A percentile compares a stretch with the other conserved stretches of the same genome.
phyloP scores from a whole-genome alignment of 2,888 invertebrate species.

The Noctua janthina region DNA sequence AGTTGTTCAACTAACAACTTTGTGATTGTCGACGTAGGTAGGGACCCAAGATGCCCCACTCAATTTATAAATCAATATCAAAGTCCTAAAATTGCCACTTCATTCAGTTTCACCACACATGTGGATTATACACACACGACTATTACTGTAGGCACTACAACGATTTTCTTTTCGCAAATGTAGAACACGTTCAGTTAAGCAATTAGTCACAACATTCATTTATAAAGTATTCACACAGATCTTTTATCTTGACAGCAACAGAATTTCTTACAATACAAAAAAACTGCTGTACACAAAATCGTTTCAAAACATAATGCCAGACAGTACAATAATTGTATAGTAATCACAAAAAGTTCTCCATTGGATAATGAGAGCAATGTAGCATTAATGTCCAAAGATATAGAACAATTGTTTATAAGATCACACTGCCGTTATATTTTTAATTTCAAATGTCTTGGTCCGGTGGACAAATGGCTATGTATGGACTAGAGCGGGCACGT shows the following conservation, averaged over 20 bases:
- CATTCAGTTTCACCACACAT: not conserved
- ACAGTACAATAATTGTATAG: slow-evolving; percentile 46
- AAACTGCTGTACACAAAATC: slow-evolving; percentile 18
- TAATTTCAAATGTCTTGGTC: slow-evolving; percentile 84
- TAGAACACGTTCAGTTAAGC: not conserved
- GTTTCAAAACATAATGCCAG: slow-evolving; percentile 21
- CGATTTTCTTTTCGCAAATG: not conserved
- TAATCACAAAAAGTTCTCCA: slow-evolving; percentile 69
- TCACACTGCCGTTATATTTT: slow-evolving; percentile 83
- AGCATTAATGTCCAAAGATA: slow-evolving; percentile 80
- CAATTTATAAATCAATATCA: not conserved
- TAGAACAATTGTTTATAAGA: slow-evolving; percentile 81
- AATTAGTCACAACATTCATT: slow-evolving; percentile 29
- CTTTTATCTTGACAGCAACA: slow-evolving; percentile 20
- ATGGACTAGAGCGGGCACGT: slow-evolving; percentile 68
- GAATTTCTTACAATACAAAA: slow-evolving; percentile 22
- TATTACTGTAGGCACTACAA: not conserved
- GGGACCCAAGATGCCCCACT: not conserved
- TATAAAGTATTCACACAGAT: slow-evolving; percentile 28
- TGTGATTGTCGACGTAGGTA: not conserved
- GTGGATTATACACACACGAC: not conserved
- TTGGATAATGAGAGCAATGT: slow-evolving; percentile 78
- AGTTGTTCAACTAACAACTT: not conserved
- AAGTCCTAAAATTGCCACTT: not conserved
- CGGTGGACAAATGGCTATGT: slow-evolving; percentile 68